Evolutionary conservation across 92 coral and sea anemone species (phyloP), one percentile per base, ranked within the genome.

Genomic region (Epizoanthus fatuus): DNA sequence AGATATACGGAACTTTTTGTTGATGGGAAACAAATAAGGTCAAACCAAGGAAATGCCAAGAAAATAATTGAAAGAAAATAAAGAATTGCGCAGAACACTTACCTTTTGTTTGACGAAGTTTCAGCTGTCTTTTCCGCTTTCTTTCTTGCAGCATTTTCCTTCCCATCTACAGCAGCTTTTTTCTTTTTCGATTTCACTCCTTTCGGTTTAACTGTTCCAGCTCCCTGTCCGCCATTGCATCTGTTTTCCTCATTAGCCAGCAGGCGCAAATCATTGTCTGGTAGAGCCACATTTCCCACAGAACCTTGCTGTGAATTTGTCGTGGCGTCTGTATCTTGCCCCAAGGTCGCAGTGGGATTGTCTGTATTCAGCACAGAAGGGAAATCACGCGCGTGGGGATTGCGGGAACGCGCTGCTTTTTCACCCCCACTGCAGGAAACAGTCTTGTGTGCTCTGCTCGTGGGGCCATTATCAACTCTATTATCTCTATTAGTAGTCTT

Each of bases 271-370:
- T 42, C 75, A 45, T 9, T 70, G 75, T 9, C 56, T 42, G 75
- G 22, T 14, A 20, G 37, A 4, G 54, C 32, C 57, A 70, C 53
- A 70, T 4, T 70, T 70, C 75, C 37, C 29, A 70, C 19, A 45
- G 75, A 70, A 70, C 49, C 75, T 42, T n/a, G 75, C 75, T 70
- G 75, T 32, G 75, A 70, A 70, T 14, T 32, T 40, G 75, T 47
- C 11, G 17, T 45, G 56, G 9, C 57, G 55, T 40, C 55, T 54
- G 16, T 14, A 70, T n/a, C 49, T 47, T 44, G 53, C 75, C 75
- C 40, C 38, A 58, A n/a, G 75, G 57, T 45, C 13, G 56, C 75
- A 25, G 32, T 5, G 35, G 75, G 40, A 45, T 19, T 70, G 75
- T 70, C 75, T 70, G 20, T 2, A 42, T 54, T 10, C 75, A 13